Percentiles rank a stretch among this genome's conserved stretches.
phyloP scores from a whole-genome alignment of 2,797 vertebrate genomes.

The Epinephelus awoara region DNA sequence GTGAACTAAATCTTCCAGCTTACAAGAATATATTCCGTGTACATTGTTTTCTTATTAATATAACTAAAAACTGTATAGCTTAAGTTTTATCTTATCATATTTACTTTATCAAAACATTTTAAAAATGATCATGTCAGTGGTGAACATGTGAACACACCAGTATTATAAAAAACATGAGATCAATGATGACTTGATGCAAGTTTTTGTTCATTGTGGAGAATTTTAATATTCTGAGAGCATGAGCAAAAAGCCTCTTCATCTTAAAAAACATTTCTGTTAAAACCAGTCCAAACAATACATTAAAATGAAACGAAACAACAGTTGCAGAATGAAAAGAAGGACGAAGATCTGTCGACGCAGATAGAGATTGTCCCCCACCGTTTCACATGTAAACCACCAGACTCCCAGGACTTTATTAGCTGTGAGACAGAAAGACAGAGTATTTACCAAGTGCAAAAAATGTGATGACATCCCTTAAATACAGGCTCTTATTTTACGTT shows the following conservation, averaged over 20 bases:
- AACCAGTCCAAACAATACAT: constrained; percentile 49
- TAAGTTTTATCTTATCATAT: too few relatives aligned
- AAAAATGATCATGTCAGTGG: not conserved
- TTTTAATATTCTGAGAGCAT: constrained; percentile 65
- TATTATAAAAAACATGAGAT: not conserved
- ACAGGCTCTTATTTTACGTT: not conserved
- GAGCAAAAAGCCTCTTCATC: constrained; percentile 38
- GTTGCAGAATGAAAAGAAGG: constrained; percentile 10
- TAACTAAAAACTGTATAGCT: too few relatives aligned
- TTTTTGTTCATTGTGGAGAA: not conserved
- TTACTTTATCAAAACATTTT: too few relatives aligned
- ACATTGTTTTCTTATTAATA: too few relatives aligned
- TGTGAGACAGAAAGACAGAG: constrained; percentile 35
- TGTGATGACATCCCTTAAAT: not conserved
- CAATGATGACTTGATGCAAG: constrained; percentile 30
- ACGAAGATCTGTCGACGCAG: constrained; percentile 16
- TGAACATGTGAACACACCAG: not conserved
- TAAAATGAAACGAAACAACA: constrained; percentile 46
- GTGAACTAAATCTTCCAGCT: too few relatives aligned
- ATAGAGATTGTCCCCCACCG: constrained; percentile 17
- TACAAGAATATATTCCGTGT: too few relatives aligned
- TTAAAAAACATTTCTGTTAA: constrained; percentile 70
- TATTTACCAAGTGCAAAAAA: not conserved
- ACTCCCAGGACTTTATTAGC: constrained; percentile 53
- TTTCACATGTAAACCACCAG: constrained; percentile 8